Conservation (phyloP, 2,797 vertebrate species). For the Peromyscus aztecus region DNA sequence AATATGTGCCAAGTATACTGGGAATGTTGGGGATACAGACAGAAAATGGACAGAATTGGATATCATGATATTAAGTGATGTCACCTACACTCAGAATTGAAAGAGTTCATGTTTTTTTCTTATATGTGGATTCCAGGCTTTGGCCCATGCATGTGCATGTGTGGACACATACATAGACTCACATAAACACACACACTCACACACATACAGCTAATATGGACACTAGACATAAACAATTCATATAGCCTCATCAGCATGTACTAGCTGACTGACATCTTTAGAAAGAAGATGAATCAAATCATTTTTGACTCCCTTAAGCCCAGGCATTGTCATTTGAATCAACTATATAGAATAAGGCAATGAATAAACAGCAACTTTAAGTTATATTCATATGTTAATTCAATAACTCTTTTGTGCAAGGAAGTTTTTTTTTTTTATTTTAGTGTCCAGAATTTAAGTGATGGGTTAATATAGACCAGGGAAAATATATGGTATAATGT, state of each 20-base stretch:
- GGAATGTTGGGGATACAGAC: background rate
- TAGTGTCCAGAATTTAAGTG: slow-evolving; percentile 4
- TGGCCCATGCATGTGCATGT: rapidly evolving
- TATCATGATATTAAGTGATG: background rate
- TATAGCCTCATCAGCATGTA: background rate
- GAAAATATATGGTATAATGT: background rate
- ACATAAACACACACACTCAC: background rate
- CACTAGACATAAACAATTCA: slow-evolving; percentile 9
- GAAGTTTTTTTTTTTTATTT: slow-evolving; percentile 41
- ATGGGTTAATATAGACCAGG: background rate
- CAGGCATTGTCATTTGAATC: background rate
- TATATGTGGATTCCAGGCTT: background rate
- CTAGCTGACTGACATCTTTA: background rate
- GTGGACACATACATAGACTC: background rate
- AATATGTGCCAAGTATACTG: background rate
- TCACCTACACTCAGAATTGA: background rate
- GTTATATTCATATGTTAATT: slow-evolving; percentile 36
- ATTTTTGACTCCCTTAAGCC: background rate
- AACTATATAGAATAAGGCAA: slow-evolving; percentile 51
- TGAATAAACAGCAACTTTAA: slow-evolving; percentile 11
- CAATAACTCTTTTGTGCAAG: slow-evolving; percentile 25
- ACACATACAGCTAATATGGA: background rate
- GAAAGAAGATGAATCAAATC: background rate
- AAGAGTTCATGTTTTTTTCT: background rate
- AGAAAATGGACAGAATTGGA: background rate